Base-by-base conservation (phyloP, 2,113 vertebrate species). In the Isichthys henryi region DNA sequence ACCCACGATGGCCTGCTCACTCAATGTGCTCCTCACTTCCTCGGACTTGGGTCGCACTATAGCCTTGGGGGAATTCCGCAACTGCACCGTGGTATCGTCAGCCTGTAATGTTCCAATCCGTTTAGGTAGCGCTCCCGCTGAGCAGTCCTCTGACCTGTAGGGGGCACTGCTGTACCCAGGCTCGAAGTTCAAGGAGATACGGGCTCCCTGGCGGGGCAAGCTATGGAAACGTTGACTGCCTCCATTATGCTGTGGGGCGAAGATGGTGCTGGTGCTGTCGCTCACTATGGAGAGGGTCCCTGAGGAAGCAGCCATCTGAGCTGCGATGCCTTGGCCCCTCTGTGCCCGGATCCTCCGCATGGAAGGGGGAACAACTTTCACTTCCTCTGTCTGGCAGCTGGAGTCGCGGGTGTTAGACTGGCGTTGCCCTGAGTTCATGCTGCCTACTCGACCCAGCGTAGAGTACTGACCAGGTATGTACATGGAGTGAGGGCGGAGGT, bases 341-440 rank as follows among this genome's bases (percentile, higher is more conserved):
- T 99, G 97, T 0, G 98, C 98, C 19, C 98, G 94, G 92, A 99
- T 99, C 91, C 98, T 97, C 90, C 98, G 96, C 95, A 99, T 94
- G 0, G 98, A 99, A 7, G 98, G 98, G 0, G 98, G 98, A 0
- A 99, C 97, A 0, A 99, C 92, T 93, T 97, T 98, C 48, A 97
- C 92, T 5, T 97, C 97, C 90, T 99, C 98, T 0, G 98, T 99
- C 96, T 99, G 98, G 94, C 97, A 99, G 95, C 98, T 95, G 17
- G 97, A 97, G 92, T 99, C 98, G 93, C 96, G 96, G 88, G 96
- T 99, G 58, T 95, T 95, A 0, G 95, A 97, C 87, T 94, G 96
- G 56, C 95, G 96, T 62, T 95, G 91, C 0, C 93, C 91, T 7
- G 95, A 95, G 91, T 90, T 95, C 45, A 95, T 94, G 91, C 96